Percentiles rank a stretch among this genome's conserved stretches.
These are phyloP conservation scores for Noctua janthina DNA, from an alignment of 2,888 invertebrate genomes.

Conservation along the genomic window DNA sequence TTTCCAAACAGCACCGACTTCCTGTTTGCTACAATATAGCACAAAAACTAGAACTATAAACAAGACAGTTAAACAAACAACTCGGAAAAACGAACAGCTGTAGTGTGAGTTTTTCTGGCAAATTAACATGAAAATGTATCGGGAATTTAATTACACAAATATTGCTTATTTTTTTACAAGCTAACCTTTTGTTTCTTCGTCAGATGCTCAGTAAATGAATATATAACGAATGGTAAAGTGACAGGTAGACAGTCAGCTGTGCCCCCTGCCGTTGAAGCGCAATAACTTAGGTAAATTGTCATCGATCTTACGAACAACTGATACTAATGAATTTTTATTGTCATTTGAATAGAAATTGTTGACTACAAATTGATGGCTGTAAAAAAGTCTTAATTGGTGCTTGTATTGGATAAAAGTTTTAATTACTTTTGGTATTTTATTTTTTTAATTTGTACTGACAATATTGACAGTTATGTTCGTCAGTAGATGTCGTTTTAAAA, in stretches of 20 bases:
- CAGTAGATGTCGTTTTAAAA: neutral
- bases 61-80: constrained; percentile 26
- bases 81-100: constrained; percentile 44
- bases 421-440: neutral
- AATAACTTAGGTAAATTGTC: constrained; percentile 56
- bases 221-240: constrained; percentile 15
- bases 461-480: neutral
- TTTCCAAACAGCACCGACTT: neutral
- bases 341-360: constrained; percentile 51
- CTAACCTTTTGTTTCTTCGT: constrained; percentile 50
- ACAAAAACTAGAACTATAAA: constrained; percentile 2
- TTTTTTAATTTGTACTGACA: neutral
- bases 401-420: constrained; percentile 8
- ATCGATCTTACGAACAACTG: constrained; percentile 31
- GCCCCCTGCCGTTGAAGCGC: constrained; percentile 49
- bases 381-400: constrained; percentile 38
- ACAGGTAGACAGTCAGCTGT: constrained; percentile 47
- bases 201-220: constrained; percentile 38
- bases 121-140: constrained; percentile 52
- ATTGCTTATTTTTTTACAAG: constrained; percentile 40
- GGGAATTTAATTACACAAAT: constrained; percentile 47
- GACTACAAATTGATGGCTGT: constrained; percentile 30
- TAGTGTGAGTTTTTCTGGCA: constrained; percentile 28
- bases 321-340: constrained; percentile 53
- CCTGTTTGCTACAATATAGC: neutral